Percentiles rank a stretch among this genome's conserved stretches.
These are phyloP conservation scores for Adelges cooleyi DNA, from an alignment of 1,140 invertebrate species.

Conservation along the genomic window DNA sequence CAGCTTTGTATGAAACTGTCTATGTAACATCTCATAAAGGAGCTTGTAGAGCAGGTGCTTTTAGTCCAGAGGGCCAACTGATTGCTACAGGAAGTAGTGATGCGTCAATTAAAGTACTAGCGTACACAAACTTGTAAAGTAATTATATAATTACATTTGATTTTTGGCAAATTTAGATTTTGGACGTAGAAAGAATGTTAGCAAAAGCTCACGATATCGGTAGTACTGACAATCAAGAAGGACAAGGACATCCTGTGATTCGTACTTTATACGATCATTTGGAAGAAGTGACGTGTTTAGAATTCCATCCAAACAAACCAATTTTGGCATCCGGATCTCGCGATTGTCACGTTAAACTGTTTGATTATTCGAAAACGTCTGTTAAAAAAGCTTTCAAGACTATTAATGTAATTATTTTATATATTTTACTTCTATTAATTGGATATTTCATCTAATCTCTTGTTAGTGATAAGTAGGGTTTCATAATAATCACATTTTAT, in stretches of 20 bases:
- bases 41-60: conserved; percentile 86
- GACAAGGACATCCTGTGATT: conserved; percentile 93
- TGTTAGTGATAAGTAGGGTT: conserved; percentile 1
- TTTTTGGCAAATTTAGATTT: conserved; percentile 49
- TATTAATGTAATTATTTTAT: conserved; percentile 50
- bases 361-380: conserved; percentile 95
- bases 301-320: conserved; percentile 91
- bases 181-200: conserved; percentile 96
- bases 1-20: conserved; percentile 92
- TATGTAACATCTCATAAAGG: conserved; percentile 98
- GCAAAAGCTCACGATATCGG: conserved; percentile 81
- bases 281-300: conserved; percentile 91
- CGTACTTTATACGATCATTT: conserved; percentile 96
- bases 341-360: conserved; percentile 89
- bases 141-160: background rate
- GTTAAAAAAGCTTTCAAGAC: conserved; percentile 96
- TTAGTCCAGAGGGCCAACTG: conserved; percentile 84
- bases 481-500: too few species aligned
- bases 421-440: background rate
- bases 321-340: conserved; percentile 86
- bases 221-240: conserved; percentile 44
- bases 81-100: conserved; percentile 98
- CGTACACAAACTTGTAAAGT: background rate
- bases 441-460: conserved; percentile 5
- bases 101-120: conserved; percentile 90